phyloP scores from a whole-genome alignment of 2,113 vertebrate species.

The Lathamus discolor region DNA sequence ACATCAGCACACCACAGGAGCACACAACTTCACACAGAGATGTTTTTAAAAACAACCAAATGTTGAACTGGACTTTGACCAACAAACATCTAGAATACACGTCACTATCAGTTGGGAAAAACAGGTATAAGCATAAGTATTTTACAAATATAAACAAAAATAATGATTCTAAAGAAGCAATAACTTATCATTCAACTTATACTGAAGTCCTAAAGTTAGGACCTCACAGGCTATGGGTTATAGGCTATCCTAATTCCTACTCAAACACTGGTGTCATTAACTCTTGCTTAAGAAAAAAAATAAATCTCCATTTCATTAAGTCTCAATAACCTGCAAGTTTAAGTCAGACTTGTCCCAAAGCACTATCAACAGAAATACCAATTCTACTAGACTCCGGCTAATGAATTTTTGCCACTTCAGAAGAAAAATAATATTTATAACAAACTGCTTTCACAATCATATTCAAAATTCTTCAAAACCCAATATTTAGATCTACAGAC shows the following conservation, averaged over 20 bases:
- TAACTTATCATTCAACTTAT: neutral
- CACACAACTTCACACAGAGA: neutral
- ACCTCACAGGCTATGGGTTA: rapidly evolving
- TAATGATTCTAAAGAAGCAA: neutral
- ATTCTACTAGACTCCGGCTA: neutral
- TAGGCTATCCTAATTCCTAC: neutral
- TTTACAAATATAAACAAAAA: neutral
- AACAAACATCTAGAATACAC: neutral
- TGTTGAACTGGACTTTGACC: no score
- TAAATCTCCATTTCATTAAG: neutral
- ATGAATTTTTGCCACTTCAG: neutral
- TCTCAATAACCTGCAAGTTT: neutral
- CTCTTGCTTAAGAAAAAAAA: neutral
- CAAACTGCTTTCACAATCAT: neutral
- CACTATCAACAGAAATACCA: neutral
- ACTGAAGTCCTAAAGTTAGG: neutral
- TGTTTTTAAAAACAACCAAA: neutral
- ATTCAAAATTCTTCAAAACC: neutral
- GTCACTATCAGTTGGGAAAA: neutral
- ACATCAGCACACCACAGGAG: neutral
- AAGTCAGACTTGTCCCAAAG: neutral
- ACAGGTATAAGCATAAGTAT: neutral
- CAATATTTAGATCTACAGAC: neutral
- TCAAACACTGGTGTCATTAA: neutral
- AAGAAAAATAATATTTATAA: neutral